phyloP scores from a whole-genome alignment of 2,797 vertebrate species.

The Lateolabrax maculatus region DNA sequence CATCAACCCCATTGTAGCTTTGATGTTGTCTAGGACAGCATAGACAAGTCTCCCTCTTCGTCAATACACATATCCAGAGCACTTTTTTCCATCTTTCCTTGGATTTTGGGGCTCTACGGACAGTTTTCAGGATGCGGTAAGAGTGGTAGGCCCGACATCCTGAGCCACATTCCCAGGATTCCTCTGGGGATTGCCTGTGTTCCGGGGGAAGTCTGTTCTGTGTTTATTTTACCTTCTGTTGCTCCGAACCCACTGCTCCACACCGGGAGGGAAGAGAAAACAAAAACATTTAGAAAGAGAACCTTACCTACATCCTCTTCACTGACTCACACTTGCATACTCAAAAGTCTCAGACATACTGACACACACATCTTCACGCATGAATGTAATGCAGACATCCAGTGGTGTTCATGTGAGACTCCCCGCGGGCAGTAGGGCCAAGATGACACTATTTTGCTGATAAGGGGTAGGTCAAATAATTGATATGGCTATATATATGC shows the following conservation, averaged over 20 bases:
- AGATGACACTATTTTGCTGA: conserved; percentile 7
- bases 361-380: conserved; percentile 35
- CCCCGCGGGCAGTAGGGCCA: background rate
- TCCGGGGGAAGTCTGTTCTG: conserved; percentile 83
- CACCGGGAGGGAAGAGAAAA: conserved; percentile 82
- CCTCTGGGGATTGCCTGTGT: conserved; percentile 78
- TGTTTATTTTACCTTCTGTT: conserved; percentile 88
- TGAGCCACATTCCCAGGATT: conserved; percentile 82
- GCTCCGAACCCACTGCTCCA: conserved; percentile 77
- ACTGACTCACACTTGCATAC: conserved; percentile 44
- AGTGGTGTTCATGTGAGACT: conserved; percentile 26
- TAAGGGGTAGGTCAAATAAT: background rate
- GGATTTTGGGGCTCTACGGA: conserved; percentile 41
- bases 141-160: conserved; percentile 73
- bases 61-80: conserved; percentile 25
- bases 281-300: conserved; percentile 81
- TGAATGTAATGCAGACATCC: conserved; percentile 37
- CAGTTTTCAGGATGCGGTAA: conserved; percentile 83
- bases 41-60: background rate
- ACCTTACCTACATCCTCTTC: conserved; percentile 80
- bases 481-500: background rate
- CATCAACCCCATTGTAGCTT: background rate
- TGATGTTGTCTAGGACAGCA: background rate
- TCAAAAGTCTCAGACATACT: conserved; percentile 36
- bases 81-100: conserved; percentile 13